Evolutionary conservation across 2,797 vertebrate genomes (phyloP).

Genomic region (Acomys russatus): DNA sequence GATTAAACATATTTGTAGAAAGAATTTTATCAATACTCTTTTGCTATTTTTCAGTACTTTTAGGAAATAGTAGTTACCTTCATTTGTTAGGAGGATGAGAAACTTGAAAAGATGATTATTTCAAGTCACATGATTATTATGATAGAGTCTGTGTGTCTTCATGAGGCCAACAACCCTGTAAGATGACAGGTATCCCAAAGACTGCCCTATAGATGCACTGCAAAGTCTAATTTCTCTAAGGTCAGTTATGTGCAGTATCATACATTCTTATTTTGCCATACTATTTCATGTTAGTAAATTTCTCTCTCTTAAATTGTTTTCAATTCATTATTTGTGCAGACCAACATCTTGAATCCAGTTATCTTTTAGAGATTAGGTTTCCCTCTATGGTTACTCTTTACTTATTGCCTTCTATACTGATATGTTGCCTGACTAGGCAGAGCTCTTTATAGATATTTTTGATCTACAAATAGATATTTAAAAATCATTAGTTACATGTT

Average conservation of each 20-base stretch:
- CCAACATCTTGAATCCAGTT: background rate
- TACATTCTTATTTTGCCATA: background rate
- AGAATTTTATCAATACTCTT: background rate
- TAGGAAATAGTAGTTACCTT: background rate
- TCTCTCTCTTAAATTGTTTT: background rate
- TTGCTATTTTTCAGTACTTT: background rate
- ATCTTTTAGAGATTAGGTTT: background rate
- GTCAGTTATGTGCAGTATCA: background rate
- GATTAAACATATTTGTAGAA: constrained; percentile 35
- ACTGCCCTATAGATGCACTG: background rate
- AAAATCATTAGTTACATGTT: background rate
- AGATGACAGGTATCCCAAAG: background rate
- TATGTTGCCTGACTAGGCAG: background rate
- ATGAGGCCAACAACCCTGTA: background rate
- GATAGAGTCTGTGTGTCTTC: background rate
- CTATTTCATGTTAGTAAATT: constrained; percentile 1
- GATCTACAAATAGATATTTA: background rate
- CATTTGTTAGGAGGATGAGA: constrained; percentile 5
- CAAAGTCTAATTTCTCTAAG: constrained; percentile 41
- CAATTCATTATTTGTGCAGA: background rate
- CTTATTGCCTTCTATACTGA: background rate
- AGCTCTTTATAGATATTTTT: background rate
- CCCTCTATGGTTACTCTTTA: background rate
- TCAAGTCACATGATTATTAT: background rate
- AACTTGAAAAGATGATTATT: background rate